Evolutionary conservation across 2,888 invertebrate genomes (phyloP).

Genomic region (Pimpla rufipes): DNA sequence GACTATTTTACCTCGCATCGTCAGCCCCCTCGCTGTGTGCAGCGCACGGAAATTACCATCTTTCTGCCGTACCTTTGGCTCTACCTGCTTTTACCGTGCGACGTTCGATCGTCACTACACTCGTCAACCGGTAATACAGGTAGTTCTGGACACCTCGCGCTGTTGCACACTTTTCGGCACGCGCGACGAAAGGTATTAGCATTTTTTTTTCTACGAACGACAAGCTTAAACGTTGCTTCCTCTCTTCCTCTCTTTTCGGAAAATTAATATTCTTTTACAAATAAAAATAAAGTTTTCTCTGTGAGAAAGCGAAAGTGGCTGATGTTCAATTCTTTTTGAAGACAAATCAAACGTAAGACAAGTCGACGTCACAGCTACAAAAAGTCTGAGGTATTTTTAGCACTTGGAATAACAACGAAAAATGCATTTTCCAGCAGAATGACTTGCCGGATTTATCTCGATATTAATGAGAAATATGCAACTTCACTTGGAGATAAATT

Average conservation of each 20-base stretch:
- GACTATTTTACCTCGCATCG: slow-evolving; percentile 53
- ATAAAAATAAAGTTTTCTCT: no score
- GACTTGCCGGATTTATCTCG: neutral
- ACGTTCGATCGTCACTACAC: slow-evolving; percentile 15
- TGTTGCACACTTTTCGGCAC: slow-evolving; percentile 39
- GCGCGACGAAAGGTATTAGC: neutral
- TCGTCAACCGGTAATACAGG: slow-evolving; percentile 66
- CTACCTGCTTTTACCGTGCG: slow-evolving; percentile 55
- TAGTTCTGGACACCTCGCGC: neutral
- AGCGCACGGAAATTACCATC: slow-evolving; percentile 36
- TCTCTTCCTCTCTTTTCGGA: no score
- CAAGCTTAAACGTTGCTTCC: no score
- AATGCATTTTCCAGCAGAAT: neutral
- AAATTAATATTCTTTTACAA: no score
- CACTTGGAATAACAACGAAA: no score
- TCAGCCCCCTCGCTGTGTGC: slow-evolving; percentile 29
- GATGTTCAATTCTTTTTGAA: no score
- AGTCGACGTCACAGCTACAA: no score
- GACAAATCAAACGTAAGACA: no score
- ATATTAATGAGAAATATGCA: neutral
- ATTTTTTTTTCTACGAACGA: neutral
- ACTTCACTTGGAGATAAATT: neutral
- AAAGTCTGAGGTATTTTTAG: neutral
- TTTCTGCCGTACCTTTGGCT: slow-evolving; percentile 56
- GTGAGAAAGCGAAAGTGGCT: no score